These are phyloP conservation scores for Listrodromus nycthemerus DNA, from an alignment of 2,888 invertebrate genomes.

Conservation along the genomic window DNA sequence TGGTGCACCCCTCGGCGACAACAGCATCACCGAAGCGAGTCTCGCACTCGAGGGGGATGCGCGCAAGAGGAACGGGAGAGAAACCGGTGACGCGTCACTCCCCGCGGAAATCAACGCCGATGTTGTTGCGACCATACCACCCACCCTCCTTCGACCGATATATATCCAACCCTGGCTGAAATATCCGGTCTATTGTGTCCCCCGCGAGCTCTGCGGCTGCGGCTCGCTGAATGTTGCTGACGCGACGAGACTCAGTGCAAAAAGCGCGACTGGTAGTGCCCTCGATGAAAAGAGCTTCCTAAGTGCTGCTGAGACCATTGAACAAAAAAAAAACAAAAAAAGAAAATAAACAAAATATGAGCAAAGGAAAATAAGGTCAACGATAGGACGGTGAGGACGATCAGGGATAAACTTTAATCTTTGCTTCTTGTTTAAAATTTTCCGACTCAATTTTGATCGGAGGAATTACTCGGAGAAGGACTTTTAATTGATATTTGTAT, in stretches of 20 bases:
- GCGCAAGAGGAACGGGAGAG: conserved; percentile 44
- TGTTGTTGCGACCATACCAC: conserved; percentile 70
- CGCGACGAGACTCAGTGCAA: conserved; percentile 63
- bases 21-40: conserved; percentile 47
- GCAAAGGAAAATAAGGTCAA: conserved; percentile 27
- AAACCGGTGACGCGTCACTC: conserved; percentile 76
- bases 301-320: conserved; percentile 27
- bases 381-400: no score
- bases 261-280: conserved; percentile 47
- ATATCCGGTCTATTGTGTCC: conserved; percentile 79
- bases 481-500: not conserved
- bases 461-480: not conserved
- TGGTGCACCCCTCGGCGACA: conserved; percentile 62
- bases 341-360: not conserved
- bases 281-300: conserved; percentile 55
- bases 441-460: not conserved
- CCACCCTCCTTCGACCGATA: conserved; percentile 63
- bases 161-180: conserved; percentile 69
- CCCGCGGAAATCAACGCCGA: conserved; percentile 80
- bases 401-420: not conserved
- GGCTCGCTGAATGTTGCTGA: conserved; percentile 68
- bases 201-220: conserved; percentile 69
- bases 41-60: conserved; percentile 27
- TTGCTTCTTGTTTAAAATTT: not conserved
- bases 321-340: conserved; percentile 49